phyloP scores from a whole-genome alignment of 1,140 invertebrate species.

The Drosophila murphyi region DNA sequence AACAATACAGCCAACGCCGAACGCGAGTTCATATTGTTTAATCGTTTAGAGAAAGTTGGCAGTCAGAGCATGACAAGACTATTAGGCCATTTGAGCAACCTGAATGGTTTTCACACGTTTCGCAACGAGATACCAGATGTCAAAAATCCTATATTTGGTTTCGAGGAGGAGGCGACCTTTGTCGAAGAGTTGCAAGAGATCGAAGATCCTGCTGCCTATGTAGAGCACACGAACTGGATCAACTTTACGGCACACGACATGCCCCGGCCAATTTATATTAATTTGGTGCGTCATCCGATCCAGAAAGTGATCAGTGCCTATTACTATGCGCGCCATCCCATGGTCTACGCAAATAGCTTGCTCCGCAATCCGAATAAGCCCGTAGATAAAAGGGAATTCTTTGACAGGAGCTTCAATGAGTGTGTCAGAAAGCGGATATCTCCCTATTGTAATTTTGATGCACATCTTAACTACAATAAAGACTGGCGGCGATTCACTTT shows the following conservation, averaged over 20 bases:
- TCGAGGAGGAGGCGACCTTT: constrained; percentile 88
- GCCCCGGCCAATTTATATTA: constrained; percentile 93
- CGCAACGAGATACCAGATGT: constrained; percentile 38
- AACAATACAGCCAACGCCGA: constrained; percentile 92
- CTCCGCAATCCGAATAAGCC: constrained; percentile 92
- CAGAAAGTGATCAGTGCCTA: constrained; percentile 96
- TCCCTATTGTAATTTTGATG: constrained; percentile 89
- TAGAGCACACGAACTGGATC: constrained; percentile 85
- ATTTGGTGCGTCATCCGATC: constrained; percentile 94
- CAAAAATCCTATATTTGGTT: neutral
- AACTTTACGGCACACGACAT: constrained; percentile 88
- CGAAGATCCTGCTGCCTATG: constrained; percentile 63
- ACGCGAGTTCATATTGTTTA: constrained; percentile 89
- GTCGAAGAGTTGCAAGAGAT: constrained; percentile 71
- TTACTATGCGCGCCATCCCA: constrained; percentile 88
- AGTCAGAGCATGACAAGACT: constrained; percentile 95
- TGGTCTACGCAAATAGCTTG: constrained; percentile 87
- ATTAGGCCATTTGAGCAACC: constrained; percentile 86
- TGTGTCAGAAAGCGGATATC: constrained; percentile 91
- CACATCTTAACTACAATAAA: constrained; percentile 89
- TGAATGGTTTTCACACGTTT: constrained; percentile 46
- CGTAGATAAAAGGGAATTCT: constrained; percentile 91
- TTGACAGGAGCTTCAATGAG: constrained; percentile 95
- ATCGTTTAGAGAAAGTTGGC: constrained; percentile 94
- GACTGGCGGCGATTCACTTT: constrained; percentile 92